These are phyloP conservation scores for Baronia brevicornis DNA, from an alignment of 2,888 invertebrate species.

Conservation along the genomic window DNA sequence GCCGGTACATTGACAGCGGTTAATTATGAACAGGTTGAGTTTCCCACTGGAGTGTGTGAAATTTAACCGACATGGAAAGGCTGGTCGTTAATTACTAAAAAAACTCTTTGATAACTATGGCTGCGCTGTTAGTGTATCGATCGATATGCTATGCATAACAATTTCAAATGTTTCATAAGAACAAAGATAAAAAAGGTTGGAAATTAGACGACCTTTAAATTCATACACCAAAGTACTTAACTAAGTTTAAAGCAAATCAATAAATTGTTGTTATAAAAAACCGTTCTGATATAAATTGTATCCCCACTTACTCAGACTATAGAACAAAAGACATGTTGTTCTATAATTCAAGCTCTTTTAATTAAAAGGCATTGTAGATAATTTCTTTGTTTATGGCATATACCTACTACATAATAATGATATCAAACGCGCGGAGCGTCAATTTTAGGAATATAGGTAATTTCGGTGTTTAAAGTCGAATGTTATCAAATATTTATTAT, in stretches of 20 bases:
- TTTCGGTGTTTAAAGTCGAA: conserved; percentile 1
- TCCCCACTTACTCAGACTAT: too few relatives aligned
- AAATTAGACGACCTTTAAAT: too few relatives aligned
- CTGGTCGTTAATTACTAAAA: conserved; percentile 16
- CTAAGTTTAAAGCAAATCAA: too few relatives aligned
- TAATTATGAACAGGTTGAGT: conserved; percentile 20
- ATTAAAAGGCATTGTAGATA: too few relatives aligned
- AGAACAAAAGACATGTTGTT: too few relatives aligned
- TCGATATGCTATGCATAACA: too few relatives aligned
- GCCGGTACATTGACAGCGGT: conserved; percentile 18
- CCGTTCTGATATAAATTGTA: too few relatives aligned
- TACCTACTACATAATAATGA: too few relatives aligned
- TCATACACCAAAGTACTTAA: too few relatives aligned
- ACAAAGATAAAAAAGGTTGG: conserved; percentile 6
- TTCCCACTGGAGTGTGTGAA: conserved; percentile 16
- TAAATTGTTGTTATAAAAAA: not conserved
- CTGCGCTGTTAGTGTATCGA: conserved; percentile 10
- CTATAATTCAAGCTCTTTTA: too few relatives aligned
- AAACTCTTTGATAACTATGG: conserved; percentile 13
- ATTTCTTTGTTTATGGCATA: too few relatives aligned
- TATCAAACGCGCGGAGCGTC: not conserved
- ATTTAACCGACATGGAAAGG: conserved; percentile 15
- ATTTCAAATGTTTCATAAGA: not conserved
- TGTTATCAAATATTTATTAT: conserved; percentile 10
- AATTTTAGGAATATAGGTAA: not conserved